Percentiles rank a stretch among this genome's conserved stretches.
Conservation (phyloP, 2,113 vertebrate species). For the Mormoops blainvillei region DNA sequence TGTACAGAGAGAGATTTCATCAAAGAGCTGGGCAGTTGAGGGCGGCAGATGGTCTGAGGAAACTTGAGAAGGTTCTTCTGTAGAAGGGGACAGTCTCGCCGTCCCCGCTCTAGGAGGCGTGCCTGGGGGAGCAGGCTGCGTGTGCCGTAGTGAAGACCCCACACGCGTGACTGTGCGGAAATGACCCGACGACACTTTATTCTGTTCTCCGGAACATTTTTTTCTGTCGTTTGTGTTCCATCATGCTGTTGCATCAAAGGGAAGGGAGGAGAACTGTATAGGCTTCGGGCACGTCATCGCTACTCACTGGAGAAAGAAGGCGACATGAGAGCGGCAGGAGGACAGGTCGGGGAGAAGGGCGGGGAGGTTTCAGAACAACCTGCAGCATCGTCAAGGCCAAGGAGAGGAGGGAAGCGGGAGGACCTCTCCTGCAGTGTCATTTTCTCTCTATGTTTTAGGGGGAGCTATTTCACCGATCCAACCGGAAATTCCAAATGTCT, state of each 20-base stretch:
- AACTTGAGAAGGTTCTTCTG: not conserved
- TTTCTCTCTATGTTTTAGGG: not conserved
- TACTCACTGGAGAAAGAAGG: not conserved
- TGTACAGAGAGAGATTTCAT: not conserved
- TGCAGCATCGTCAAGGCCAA: not conserved
- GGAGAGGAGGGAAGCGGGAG: not conserved
- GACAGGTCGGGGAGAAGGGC: too few species aligned
- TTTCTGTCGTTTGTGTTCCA: not conserved
- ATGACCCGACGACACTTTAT: not conserved
- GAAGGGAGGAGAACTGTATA: not conserved
- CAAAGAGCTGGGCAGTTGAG: not conserved
- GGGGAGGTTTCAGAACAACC: not conserved
- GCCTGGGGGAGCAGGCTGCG: not conserved
- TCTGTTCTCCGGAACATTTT: not conserved
- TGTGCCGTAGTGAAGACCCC: not conserved
- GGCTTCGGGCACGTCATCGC: not conserved
- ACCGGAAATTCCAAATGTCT: not conserved
- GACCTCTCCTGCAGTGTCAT: not conserved
- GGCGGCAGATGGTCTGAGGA: not conserved
- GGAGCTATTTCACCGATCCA: not conserved
- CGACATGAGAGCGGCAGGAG: not conserved
- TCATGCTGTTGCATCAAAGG: not conserved
- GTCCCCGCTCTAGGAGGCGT: not conserved
- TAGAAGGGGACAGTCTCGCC: not conserved
- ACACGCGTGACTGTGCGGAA: fast-evolving